Conservation (phyloP, 2,113 vertebrate genomes). For the Bufo bufo region DNA sequence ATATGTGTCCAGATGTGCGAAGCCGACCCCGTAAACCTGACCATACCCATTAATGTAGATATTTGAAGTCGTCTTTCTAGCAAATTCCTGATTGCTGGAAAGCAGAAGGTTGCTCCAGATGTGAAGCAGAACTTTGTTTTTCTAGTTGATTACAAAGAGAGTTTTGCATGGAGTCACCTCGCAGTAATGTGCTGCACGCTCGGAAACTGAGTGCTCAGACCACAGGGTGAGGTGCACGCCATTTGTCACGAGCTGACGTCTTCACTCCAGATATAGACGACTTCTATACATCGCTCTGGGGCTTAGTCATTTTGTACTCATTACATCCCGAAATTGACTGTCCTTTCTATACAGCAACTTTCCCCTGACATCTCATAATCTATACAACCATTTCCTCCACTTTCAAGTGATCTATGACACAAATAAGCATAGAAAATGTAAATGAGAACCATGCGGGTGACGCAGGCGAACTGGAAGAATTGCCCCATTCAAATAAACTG, state of each 20-base stretch:
- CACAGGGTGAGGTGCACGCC: background rate
- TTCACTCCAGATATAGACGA: background rate
- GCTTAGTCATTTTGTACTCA: constrained; percentile 29
- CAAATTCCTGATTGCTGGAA: constrained; percentile 22
- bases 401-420: constrained; percentile 40
- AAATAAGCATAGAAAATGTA: constrained; percentile 30
- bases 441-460: constrained; percentile 38
- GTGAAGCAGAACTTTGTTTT: constrained; percentile 4
- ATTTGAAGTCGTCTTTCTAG: constrained; percentile 23
- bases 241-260: constrained; percentile 24
- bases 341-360: constrained; percentile 8
- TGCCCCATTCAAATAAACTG: background rate
- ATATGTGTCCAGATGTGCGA: background rate
- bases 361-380: constrained; percentile 35
- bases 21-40: background rate
- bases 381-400: constrained; percentile 37
- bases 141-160: background rate
- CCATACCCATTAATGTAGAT: background rate
- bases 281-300: constrained; percentile 1
- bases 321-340: constrained; percentile 42
- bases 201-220: constrained; percentile 13
- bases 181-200: background rate
- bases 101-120: background rate
- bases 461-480: constrained; percentile 3
- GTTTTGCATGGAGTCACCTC: background rate